A percentile compares a stretch with the other conserved stretches of the same genome.
Evolutionary conservation across 2,888 invertebrate species (phyloP).

Genomic region (Lochmaea capreae): DNA sequence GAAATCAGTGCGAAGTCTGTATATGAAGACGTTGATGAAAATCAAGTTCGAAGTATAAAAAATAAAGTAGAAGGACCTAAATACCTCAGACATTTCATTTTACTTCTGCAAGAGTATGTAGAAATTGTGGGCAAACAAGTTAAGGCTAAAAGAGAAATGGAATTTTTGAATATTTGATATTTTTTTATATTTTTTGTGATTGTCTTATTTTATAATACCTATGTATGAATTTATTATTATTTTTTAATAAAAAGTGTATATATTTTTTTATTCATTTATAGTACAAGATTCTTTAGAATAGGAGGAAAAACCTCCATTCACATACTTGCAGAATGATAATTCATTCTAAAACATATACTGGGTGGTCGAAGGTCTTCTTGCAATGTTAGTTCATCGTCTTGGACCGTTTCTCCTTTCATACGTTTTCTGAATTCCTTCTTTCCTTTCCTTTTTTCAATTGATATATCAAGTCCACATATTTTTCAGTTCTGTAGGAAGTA

Average conservation of each 20-base stretch:
- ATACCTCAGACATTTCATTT: conserved; percentile 37
- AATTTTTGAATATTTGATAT: conserved; percentile 1
- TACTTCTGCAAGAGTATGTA: conserved; percentile 39
- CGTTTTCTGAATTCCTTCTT: no score
- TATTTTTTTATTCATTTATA: not conserved
- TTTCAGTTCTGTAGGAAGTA: no score
- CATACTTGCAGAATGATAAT: no score
- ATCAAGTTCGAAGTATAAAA: conserved; percentile 41
- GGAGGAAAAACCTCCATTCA: no score
- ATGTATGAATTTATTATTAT: not conserved
- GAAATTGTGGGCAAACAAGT: conserved; percentile 32
- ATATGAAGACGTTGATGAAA: conserved; percentile 35
- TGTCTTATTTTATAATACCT: not conserved
- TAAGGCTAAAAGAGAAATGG: conserved; percentile 12
- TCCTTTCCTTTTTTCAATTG: no score
- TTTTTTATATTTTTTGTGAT: not conserved
- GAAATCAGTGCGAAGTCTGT: conserved; percentile 26
- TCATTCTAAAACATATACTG: no score
- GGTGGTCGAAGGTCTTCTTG: no score
- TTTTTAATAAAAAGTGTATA: not conserved
- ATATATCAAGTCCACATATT: no score
- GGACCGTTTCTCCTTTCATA: no score
- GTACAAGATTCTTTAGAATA: no score
- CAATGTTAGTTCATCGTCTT: no score
- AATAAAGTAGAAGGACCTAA: conserved; percentile 35